These are phyloP conservation scores for Caenorhabditis sp. DNA, from an alignment of 2,888 invertebrate species.

Conservation along the genomic window DNA sequence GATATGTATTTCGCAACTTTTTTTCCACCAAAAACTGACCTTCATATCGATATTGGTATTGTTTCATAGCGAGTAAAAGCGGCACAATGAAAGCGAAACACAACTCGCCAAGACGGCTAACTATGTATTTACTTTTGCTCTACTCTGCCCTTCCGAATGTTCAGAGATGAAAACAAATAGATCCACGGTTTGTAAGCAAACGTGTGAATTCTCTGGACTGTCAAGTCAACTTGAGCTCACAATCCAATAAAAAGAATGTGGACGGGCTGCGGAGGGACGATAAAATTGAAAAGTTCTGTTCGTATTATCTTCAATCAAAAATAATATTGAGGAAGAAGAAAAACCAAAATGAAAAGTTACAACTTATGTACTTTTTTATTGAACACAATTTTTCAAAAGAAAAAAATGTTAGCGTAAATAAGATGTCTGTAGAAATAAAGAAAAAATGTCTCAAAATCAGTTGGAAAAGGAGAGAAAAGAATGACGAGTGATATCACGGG, in stretches of 20 bases:
- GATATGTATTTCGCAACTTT: not conserved
- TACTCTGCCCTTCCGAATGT: conserved; percentile 41
- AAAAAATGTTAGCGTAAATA: no score
- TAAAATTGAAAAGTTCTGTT: not conserved
- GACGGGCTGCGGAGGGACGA: not conserved
- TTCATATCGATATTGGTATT: conserved; percentile 57
- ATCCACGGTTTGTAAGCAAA: conserved; percentile 54
- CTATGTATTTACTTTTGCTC: conserved; percentile 57
- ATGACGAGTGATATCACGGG: not conserved
- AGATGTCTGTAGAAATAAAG: not conserved
- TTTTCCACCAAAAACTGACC: conserved; percentile 32
- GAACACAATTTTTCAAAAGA: no score
- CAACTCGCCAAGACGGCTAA: conserved; percentile 52
- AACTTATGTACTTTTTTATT: no score
- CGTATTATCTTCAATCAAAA: not conserved
- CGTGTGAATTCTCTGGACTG: conserved; percentile 52
- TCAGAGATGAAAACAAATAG: conserved; percentile 63
- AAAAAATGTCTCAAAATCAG: not conserved
- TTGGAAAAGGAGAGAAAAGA: not conserved
- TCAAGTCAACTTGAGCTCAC: conserved; percentile 24
- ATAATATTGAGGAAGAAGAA: no score
- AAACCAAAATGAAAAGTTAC: no score
- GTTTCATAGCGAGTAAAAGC: conserved; percentile 41
- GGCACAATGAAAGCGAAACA: conserved; percentile 57
- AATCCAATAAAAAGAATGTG: conserved; percentile 12